Conservation (phyloP, 2,888 invertebrate genomes). For the Drosophila testacea region DNA sequence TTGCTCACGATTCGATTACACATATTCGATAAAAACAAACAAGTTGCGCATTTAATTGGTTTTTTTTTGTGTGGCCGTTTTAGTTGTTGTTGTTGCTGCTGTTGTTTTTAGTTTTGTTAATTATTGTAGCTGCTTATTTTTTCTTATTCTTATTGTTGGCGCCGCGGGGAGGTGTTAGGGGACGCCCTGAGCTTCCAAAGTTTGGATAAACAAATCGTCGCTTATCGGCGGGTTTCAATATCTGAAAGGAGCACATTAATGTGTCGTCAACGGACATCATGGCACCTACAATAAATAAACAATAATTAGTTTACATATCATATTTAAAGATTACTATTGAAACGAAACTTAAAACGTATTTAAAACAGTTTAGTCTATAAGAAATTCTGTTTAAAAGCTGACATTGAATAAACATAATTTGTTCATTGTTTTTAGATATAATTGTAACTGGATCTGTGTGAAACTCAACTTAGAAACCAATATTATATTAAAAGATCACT, state of each 20-base stretch:
- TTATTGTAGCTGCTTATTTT: slow-evolving; percentile 89
- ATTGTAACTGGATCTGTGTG: neutral
- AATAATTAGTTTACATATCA: neutral
- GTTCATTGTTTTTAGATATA: neutral
- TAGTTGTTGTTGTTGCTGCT: slow-evolving; percentile 30
- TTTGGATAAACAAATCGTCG: slow-evolving; percentile 97
- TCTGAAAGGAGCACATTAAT: slow-evolving; percentile 99
- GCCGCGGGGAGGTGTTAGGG: slow-evolving; percentile 98
- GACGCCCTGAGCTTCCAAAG: slow-evolving; percentile 96
- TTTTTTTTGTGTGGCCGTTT: slow-evolving; percentile 50
- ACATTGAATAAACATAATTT: neutral
- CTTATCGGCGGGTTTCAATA: slow-evolving; percentile 98
- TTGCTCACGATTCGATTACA: slow-evolving; percentile 76
- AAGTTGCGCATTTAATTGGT: slow-evolving; percentile 48
- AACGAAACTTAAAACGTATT: neutral
- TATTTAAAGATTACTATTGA: neutral
- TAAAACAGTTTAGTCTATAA: slow-evolving; percentile 1
- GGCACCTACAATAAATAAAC: slow-evolving; percentile 87
- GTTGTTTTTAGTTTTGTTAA: slow-evolving; percentile 31
- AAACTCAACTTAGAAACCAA: neutral
- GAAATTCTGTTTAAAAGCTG: neutral
- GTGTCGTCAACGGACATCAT: slow-evolving; percentile 99
- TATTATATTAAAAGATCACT: neutral
- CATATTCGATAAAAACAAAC: slow-evolving; percentile 76
- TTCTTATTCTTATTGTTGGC: slow-evolving; percentile 97